phyloP scores from a whole-genome alignment of 2,113 vertebrate species.

The Enhydra lutris region DNA sequence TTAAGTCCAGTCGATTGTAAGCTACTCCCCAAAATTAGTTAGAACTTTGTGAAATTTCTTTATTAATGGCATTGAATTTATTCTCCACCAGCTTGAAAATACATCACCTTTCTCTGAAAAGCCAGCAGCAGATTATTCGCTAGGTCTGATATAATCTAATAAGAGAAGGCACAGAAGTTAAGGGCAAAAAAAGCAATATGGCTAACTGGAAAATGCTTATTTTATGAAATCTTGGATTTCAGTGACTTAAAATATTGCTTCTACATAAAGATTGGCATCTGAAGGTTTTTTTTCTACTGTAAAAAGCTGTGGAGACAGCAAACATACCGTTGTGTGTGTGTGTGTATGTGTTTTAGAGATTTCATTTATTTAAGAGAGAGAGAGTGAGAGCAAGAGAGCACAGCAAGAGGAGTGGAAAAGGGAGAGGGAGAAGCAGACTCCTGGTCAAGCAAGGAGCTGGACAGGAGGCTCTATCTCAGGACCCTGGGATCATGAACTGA shows the following conservation, averaged over 20 bases:
- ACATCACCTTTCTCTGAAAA: background rate
- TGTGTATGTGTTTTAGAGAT: no score
- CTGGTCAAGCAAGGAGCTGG: no score
- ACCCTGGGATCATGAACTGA: no score
- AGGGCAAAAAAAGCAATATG: background rate
- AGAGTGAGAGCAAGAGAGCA: no score
- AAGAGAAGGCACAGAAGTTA: background rate
- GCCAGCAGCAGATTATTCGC: background rate
- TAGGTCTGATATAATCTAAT: background rate
- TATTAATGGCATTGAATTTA: constrained; percentile 14
- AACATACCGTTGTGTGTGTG: background rate
- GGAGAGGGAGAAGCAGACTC: no score
- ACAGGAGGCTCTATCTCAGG: no score
- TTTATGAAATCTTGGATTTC: background rate
- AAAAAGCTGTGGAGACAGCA: background rate
- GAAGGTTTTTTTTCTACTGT: background rate
- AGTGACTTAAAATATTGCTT: background rate
- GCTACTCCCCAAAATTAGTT: constrained; percentile 41
- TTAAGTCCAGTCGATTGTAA: constrained; percentile 57
- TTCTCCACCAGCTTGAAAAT: background rate
- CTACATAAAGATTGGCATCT: background rate
- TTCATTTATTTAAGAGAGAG: no score
- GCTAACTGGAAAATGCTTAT: background rate
- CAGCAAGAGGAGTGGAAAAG: no score
- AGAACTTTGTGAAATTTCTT: constrained; percentile 18